These are phyloP conservation scores for Lithophane ornitopus DNA, from an alignment of 2,888 invertebrate genomes.

Conservation along the genomic window DNA sequence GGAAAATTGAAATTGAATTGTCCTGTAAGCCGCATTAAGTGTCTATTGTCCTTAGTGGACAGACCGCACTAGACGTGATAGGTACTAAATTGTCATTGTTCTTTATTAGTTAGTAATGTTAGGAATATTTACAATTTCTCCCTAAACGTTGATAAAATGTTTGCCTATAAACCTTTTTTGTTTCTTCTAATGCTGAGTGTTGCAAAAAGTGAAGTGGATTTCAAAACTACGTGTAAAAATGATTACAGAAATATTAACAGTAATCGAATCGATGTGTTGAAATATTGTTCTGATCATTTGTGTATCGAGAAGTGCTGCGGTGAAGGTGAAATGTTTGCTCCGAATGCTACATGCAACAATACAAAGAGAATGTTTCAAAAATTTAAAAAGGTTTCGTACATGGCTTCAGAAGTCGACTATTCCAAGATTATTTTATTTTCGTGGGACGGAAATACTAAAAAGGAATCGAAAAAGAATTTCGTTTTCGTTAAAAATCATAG, in stretches of 20 bases:
- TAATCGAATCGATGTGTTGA: slow-evolving; percentile 1
- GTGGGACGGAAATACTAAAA: slow-evolving; percentile 23
- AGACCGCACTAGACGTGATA: neutral
- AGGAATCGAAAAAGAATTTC: neutral
- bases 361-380: neutral
- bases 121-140: neutral
- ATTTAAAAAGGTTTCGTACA: accelerated
- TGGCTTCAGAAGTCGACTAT: neutral
- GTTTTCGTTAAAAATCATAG: slow-evolving; percentile 27
- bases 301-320: slow-evolving; percentile 42
- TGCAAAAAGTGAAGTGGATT: slow-evolving; percentile 27
- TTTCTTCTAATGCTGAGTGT: slow-evolving; percentile 28
- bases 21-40: neutral
- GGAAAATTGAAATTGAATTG: neutral
- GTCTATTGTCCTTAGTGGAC: neutral
- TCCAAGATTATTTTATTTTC: slow-evolving; percentile 25
- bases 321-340: slow-evolving; percentile 13
- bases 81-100: neutral
- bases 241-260: slow-evolving; percentile 12
- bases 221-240: slow-evolving; percentile 11
- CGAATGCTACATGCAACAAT: neutral
- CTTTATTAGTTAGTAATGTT: neutral
- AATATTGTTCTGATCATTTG: slow-evolving; percentile 15
- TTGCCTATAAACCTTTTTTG: neutral
- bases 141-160: slow-evolving; percentile 8